Evolutionary conservation across 2,797 vertebrate species (phyloP).

Genomic region (Hyperoplus lanceolatus): DNA sequence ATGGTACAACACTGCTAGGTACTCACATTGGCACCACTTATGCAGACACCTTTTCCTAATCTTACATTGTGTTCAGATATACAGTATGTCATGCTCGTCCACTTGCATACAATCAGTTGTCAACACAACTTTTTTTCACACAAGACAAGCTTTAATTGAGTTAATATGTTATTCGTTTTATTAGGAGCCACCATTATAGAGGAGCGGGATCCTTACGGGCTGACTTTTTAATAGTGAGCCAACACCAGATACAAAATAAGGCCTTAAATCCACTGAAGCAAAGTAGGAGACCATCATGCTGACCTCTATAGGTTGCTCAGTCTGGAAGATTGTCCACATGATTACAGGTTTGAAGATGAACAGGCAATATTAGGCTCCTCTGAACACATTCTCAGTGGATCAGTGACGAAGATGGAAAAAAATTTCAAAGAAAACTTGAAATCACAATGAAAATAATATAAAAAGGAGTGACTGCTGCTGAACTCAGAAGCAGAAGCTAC

Average conservation of each 20-base stretch:
- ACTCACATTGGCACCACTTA: conserved; percentile 26
- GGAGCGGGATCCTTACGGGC: conserved; percentile 37
- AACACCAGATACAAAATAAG: conserved; percentile 50
- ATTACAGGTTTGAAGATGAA: conserved; percentile 56
- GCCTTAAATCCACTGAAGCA: conserved; percentile 45
- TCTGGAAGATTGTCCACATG: conserved; percentile 49
- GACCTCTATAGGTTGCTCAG: conserved; percentile 71
- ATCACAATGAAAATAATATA: conserved; percentile 43
- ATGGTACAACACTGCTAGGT: conserved; percentile 32
- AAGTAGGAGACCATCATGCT: conserved; percentile 49
- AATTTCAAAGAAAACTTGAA: conserved; percentile 46
- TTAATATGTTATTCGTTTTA: conserved; percentile 46
- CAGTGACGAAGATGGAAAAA: conserved; percentile 53
- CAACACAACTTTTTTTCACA: conserved; percentile 22
- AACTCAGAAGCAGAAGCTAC: conserved; percentile 69
- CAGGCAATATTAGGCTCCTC: conserved; percentile 48
- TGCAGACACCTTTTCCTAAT: conserved; percentile 35
- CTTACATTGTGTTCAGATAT: conserved; percentile 41
- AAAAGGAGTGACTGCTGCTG: conserved; percentile 56
- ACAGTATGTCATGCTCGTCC: conserved; percentile 51
- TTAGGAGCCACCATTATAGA: conserved; percentile 29
- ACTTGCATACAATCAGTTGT: conserved; percentile 36
- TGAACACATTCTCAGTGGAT: conserved; percentile 41
- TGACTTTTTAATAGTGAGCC: conserved; percentile 36
- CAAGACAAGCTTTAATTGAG: conserved; percentile 45